Percentiles rank a stretch among this genome's conserved stretches.
These are phyloP conservation scores for Ictalurus furcatus DNA, from an alignment of 2,113 vertebrate species.

Conservation along the genomic window DNA sequence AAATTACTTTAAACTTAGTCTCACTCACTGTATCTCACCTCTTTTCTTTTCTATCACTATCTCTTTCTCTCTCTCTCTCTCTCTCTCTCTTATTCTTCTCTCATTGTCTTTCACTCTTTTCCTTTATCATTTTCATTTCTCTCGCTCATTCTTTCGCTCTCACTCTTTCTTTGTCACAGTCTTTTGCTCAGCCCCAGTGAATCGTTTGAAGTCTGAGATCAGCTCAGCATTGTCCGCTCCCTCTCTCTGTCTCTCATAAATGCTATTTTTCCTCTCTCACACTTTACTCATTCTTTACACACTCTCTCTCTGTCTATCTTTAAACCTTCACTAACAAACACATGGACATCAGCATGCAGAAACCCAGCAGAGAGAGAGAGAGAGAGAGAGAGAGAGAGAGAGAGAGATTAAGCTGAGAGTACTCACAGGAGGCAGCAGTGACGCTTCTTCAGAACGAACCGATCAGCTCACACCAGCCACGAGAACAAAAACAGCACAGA, in stretches of 20 bases:
- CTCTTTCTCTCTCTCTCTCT: background rate
- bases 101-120: background rate
- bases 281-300: background rate
- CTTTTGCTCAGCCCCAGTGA: background rate
- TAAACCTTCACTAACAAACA: conserved; percentile 9
- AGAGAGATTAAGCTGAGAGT: background rate
- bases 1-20: background rate
- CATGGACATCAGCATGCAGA: background rate
- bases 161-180: background rate
- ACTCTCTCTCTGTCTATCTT: background rate
- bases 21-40: background rate
- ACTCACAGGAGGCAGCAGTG: conserved; percentile 35
- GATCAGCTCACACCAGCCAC: background rate
- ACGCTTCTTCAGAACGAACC: conserved; percentile 3
- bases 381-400: conserved; percentile 11
- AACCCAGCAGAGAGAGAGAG: background rate
- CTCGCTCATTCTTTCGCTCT: background rate
- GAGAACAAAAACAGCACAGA: conserved; percentile 12
- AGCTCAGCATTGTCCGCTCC: background rate
- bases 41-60: background rate
- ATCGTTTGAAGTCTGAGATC: background rate
- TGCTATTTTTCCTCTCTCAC: background rate
- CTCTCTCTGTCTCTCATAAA: background rate
- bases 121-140: background rate
- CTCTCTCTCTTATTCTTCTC: background rate